phyloP scores from a whole-genome alignment of 2,797 vertebrate species.

The Euthynnus affinis region DNA sequence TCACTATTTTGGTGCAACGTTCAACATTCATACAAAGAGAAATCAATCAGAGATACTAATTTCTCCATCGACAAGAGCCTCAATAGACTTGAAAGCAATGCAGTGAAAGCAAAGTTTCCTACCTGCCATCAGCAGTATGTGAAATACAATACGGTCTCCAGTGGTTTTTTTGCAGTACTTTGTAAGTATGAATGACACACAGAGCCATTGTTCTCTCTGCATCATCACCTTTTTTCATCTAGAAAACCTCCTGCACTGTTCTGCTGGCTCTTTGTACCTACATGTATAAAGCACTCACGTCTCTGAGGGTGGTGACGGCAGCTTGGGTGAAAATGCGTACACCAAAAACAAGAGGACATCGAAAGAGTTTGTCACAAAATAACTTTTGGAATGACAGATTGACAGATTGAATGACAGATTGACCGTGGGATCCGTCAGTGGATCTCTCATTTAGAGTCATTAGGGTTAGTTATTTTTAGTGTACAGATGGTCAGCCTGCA shows the following conservation, averaged over 20 bases:
- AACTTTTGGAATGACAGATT: constrained; percentile 3
- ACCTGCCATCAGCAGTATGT: constrained; percentile 19
- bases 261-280: constrained; percentile 2
- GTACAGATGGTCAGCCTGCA: constrained; percentile 73
- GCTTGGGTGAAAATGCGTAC: neutral
- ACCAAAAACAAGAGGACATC: constrained; percentile 9
- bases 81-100: constrained; percentile 14
- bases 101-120: neutral
- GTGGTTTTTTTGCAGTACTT: constrained; percentile 13
- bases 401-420: constrained; percentile 36
- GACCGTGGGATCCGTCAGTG: constrained; percentile 18
- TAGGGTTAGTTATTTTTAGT: constrained; percentile 70
- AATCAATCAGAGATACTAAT: constrained; percentile 10
- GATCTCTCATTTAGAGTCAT: constrained; percentile 43
- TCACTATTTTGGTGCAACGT: neutral
- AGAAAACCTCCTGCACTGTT: constrained; percentile 2
- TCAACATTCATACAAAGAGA: constrained; percentile 10
- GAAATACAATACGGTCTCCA: constrained; percentile 23
- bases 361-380: constrained; percentile 4
- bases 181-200: constrained; percentile 13
- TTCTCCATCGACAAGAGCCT: constrained; percentile 12
- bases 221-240: neutral
- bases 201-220: constrained; percentile 12
- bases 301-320: neutral
- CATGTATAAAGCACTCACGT: neutral